Conservation (phyloP, 2,797 vertebrate genomes). For the Trachops cirrhosus region DNA sequence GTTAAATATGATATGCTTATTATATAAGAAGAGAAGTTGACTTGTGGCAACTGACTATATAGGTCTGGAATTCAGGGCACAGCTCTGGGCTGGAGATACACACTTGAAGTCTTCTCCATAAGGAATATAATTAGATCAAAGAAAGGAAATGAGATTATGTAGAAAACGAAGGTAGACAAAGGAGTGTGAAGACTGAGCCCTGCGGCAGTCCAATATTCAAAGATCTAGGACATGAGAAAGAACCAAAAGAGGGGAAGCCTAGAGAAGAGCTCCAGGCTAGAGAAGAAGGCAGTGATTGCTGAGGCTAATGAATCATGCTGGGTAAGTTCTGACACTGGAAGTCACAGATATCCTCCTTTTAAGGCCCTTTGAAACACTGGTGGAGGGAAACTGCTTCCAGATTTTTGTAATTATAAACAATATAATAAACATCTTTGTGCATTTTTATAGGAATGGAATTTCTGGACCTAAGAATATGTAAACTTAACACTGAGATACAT, state of each 20-base stretch:
- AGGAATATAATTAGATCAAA: background rate
- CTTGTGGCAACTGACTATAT: background rate
- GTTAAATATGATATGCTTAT: background rate
- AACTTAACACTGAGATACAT: background rate
- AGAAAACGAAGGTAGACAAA: slow-evolving; percentile 1
- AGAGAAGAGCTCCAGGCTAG: background rate
- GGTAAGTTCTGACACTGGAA: background rate
- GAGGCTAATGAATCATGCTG: background rate
- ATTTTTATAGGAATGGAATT: slow-evolving; percentile 25
- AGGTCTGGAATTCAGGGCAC: background rate
- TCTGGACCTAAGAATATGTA: background rate
- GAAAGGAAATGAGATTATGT: background rate
- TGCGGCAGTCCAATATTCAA: background rate
- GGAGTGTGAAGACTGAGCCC: background rate
- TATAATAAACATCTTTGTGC: slow-evolving; percentile 2
- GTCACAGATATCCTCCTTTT: background rate
- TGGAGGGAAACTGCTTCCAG: background rate
- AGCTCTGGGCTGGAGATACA: background rate
- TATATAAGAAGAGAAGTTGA: background rate
- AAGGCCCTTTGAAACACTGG: background rate
- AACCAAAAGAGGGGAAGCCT: background rate
- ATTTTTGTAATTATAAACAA: slow-evolving; percentile 17
- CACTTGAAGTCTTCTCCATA: background rate
- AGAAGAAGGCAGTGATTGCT: background rate
- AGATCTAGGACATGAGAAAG: background rate